A percentile compares a stretch with the other conserved stretches of the same genome.
Evolutionary conservation across 1,140 invertebrate species (phyloP).

Genomic region (Pseudomyrmex flavicornis): DNA sequence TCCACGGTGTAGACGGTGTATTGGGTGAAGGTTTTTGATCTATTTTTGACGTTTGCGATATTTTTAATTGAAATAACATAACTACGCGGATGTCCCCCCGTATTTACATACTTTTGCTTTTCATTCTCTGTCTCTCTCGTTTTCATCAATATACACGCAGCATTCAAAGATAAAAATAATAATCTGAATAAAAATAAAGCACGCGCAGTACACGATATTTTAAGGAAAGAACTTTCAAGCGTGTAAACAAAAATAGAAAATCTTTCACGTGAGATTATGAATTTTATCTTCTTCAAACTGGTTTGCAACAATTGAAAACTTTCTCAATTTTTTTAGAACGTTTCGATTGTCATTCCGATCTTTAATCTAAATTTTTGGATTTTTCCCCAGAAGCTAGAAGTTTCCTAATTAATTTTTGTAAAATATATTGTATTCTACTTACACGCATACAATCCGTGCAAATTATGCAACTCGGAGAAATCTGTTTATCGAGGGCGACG

Average conservation of each 20-base stretch:
- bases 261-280: not conserved
- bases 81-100: not conserved
- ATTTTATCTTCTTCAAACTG: not conserved
- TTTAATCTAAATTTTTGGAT: too few species aligned
- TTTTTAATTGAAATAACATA: slow-evolving; percentile 14
- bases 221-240: slow-evolving; percentile 20
- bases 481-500: not conserved
- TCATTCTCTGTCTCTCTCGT: not conserved
- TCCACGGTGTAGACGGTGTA: not conserved
- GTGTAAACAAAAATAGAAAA: not conserved
- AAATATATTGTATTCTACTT: too few species aligned
- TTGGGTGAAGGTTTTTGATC: slow-evolving; percentile 9
- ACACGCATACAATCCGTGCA: too few species aligned
- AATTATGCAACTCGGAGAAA: not conserved
- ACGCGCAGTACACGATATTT: slow-evolving; percentile 33
- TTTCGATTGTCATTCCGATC: too few species aligned
- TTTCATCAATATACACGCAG: not conserved
- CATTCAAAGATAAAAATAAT: not conserved
- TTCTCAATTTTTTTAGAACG: too few species aligned
- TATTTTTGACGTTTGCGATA: slow-evolving; percentile 15
- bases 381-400: too few species aligned
- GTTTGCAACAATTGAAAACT: too few species aligned
- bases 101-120: not conserved
- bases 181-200: not conserved
- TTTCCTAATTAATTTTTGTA: too few species aligned